A percentile compares a stretch with the other conserved stretches of the same genome.
Conservation (phyloP, 2,797 vertebrate genomes). For the Fratercula arctica region DNA sequence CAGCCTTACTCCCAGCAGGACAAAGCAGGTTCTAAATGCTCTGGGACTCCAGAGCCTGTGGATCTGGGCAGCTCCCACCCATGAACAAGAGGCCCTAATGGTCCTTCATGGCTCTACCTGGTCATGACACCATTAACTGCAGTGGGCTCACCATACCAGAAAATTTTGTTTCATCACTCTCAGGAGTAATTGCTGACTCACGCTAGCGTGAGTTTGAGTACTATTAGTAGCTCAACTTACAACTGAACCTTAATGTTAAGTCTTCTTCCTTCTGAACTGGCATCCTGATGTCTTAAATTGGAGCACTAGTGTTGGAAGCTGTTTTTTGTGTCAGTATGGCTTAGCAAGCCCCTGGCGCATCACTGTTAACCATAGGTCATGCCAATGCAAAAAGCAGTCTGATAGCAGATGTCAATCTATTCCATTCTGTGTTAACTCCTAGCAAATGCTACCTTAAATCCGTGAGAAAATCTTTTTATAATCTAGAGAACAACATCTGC, state of each 20-base stretch:
- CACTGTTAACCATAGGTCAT: background rate
- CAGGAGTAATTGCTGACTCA: background rate
- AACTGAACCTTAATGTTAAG: background rate
- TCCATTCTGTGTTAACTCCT: background rate
- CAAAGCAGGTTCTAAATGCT: background rate
- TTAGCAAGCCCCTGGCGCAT: background rate
- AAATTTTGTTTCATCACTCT: background rate
- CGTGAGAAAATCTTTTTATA: background rate
- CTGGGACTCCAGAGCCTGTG: background rate
- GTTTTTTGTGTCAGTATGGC: background rate
- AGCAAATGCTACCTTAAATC: background rate
- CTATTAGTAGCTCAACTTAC: background rate
- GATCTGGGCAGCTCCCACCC: background rate
- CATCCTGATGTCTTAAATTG: background rate
- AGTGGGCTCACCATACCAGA: background rate
- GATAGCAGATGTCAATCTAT: background rate
- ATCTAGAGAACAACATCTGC: background rate
- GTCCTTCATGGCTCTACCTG: accelerated
- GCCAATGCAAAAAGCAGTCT: background rate
- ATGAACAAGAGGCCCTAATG: background rate
- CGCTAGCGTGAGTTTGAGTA: background rate
- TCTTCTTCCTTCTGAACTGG: background rate
- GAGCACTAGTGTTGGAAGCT: background rate
- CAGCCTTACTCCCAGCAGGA: background rate
- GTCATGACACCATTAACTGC: background rate